phyloP scores from a whole-genome alignment of 2,888 invertebrate species.

The Desoria tigrina region DNA sequence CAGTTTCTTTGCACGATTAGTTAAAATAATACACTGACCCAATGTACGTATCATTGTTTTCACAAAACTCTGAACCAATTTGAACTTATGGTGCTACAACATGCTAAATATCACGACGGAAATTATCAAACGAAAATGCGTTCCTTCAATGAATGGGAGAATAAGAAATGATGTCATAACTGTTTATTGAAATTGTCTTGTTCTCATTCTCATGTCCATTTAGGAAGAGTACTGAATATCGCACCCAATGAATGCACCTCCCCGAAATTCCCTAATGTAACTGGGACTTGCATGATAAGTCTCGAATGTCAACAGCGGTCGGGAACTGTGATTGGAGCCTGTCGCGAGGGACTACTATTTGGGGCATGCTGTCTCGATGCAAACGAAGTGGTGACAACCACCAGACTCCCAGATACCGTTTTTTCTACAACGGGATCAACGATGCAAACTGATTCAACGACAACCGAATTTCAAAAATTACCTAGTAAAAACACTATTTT shows the following conservation, averaged over 20 bases:
- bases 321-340: slow-evolving; percentile 82
- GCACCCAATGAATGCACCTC: slow-evolving; percentile 32
- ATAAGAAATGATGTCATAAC: too few species aligned
- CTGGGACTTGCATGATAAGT: slow-evolving; percentile 89
- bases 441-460: slow-evolving; percentile 40
- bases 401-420: neutral
- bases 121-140: too few species aligned
- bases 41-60: too few species aligned
- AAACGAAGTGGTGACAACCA: slow-evolving; percentile 18
- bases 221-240: slow-evolving; percentile 37
- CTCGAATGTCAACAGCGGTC: slow-evolving; percentile 78
- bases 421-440: slow-evolving; percentile 48
- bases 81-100: too few species aligned
- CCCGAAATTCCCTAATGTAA: slow-evolving; percentile 54
- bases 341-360: slow-evolving; percentile 86
- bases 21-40: too few species aligned
- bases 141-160: too few species aligned
- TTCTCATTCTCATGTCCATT: neutral
- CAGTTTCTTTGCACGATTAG: too few species aligned
- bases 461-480: neutral
- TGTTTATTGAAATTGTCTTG: too few species aligned
- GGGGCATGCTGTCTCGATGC: slow-evolving; percentile 77
- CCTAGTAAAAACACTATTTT: neutral
- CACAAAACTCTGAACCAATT: too few species aligned
- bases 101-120: too few species aligned